Evolutionary conservation across 2,113 vertebrate species (phyloP).

Genomic region (Mastomys natalensis): DNA sequence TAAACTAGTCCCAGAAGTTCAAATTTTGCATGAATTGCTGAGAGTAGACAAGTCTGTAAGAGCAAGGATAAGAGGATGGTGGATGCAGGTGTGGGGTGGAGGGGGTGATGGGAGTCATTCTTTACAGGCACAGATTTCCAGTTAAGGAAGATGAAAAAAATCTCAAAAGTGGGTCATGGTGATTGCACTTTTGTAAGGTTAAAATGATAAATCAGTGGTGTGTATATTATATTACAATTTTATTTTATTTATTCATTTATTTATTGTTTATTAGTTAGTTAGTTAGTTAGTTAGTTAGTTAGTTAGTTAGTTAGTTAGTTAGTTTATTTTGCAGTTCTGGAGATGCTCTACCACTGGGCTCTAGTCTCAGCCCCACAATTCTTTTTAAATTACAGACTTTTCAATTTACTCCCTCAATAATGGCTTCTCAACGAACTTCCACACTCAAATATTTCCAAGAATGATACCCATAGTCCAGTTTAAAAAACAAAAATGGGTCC

Average conservation of each 20-base stretch:
- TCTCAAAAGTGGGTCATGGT: not conserved
- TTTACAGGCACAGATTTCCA: not conserved
- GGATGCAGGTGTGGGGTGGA: not conserved
- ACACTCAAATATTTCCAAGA: not conserved
- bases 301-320: not conserved
- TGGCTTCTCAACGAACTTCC: not conserved
- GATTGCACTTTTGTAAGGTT: not conserved
- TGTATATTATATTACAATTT: not conserved
- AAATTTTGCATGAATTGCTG: not conserved
- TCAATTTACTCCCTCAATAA: not conserved
- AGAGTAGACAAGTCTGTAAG: not conserved
- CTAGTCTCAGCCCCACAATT: not conserved
- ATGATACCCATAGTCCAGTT: not conserved
- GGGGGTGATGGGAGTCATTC: not conserved
- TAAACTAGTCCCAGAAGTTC: not conserved
- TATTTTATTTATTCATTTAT: not conserved
- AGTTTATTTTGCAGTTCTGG: not conserved
- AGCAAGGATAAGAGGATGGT: not conserved
- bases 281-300: not conserved
- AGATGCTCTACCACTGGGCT: not conserved
- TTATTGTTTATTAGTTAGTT: not conserved
- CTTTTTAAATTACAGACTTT: not conserved
- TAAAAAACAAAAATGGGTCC: not conserved
- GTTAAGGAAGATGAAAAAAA: not conserved
- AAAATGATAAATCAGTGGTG: not conserved